A percentile compares a stretch with the other conserved stretches of the same genome.
These are phyloP conservation scores for Nanorana parkeri DNA, from an alignment of 2,113 vertebrate genomes.

Conservation along the genomic window DNA sequence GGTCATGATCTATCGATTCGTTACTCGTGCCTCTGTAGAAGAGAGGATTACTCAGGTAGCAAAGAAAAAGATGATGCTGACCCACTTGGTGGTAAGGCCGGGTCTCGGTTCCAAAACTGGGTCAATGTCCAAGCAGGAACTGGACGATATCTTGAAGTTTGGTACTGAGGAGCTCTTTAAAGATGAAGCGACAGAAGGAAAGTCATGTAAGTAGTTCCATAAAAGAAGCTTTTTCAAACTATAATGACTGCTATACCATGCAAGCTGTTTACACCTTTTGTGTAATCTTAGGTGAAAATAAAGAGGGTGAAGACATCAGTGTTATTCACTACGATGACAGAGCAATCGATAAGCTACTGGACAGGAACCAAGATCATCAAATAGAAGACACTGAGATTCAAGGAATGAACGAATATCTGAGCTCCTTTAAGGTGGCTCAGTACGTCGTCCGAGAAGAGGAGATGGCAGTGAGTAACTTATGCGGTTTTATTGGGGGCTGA, in stretches of 20 bases:
- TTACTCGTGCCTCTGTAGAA: constrained; percentile 96
- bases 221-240: neutral
- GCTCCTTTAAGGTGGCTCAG: constrained; percentile 97
- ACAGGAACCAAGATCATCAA: constrained; percentile 93
- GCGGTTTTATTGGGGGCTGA: neutral
- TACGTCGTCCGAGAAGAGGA: constrained; percentile 98
- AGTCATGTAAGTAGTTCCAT: constrained; percentile 23
- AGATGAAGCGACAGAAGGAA: constrained; percentile 87
- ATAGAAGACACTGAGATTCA: constrained; percentile 95
- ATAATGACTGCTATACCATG: neutral
- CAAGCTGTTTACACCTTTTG: neutral
- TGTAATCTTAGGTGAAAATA: constrained; percentile 81
- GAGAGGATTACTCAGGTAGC: constrained; percentile 98
- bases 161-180: constrained; percentile 97
- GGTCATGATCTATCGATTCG: constrained; percentile 99
- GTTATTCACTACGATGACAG: constrained; percentile 98
- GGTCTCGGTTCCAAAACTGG: constrained; percentile 96
- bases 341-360: constrained; percentile 89
- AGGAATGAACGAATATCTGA: constrained; percentile 99
- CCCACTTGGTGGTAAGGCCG: constrained; percentile 94
- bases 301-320: constrained; percentile 93
- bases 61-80: constrained; percentile 99
- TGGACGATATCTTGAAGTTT: constrained; percentile 98
- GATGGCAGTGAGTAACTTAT: constrained; percentile 83
- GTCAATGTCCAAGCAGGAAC: constrained; percentile 98